Evolutionary conservation across 2,888 invertebrate species (phyloP), one percentile per base, ranked within the genome.

Genomic region (Agapostemon virescens): DNA sequence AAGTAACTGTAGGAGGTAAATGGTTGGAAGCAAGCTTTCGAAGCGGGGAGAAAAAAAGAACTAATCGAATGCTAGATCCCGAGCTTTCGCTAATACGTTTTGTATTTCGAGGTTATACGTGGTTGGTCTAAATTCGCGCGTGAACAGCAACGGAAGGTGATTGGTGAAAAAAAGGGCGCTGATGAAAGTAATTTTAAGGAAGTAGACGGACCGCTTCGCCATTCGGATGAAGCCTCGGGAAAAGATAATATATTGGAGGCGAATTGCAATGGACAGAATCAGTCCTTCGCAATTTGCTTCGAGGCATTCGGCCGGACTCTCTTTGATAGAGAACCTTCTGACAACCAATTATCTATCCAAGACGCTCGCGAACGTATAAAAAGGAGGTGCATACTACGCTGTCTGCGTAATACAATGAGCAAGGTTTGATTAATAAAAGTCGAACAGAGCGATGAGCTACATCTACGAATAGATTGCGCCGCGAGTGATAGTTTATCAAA

Each of bases 191-290:
- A 88, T 88, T 84, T 85, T 87, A 86, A 87, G 85, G 84, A 85
- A 79, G 86, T 61, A 72, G 81, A 66, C 69, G 67, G 77, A 45
- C 74, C 45, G 20, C 20, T 6, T 13, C 23, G 15, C 55, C 68
- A 64, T 55, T 61, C n/a, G 64, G 72, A 70, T 81, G 81, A 84
- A 81, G 71, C 77, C 79, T 70, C 79, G 64, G 83, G 73, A 82
- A 76, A 84, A 85, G 85, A 84, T 90, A 89, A 89, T 87, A 85
- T 90, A 89, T 89, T 89, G 89, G 33, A 87, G 82, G 86, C 84
- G 85, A 89, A 89, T 90, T 86, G 89, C 87, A 84, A 85, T 84
- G 84, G 89, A 90, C 89, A 89, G 90, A 89, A 85, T 85, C 87
- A 87, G 85, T 84, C 86, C 86, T 71, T 84, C 69, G 85, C 87